Evolutionary conservation across 2,113 vertebrate species (phyloP), one percentile per base, ranked within the genome.

Genomic region (Panthera leo): DNA sequence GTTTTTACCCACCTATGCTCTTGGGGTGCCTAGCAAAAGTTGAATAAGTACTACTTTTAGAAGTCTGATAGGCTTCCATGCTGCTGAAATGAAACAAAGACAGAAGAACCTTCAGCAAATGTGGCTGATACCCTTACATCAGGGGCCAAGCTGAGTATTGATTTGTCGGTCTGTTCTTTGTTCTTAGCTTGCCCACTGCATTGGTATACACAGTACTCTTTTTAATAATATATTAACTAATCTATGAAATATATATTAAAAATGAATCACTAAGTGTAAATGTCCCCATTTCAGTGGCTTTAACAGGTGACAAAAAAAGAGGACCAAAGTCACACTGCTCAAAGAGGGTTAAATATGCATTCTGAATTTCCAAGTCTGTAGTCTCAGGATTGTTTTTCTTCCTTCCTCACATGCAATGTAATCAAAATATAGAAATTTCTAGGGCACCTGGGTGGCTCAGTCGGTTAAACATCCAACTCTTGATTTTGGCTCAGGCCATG

Each of bases 271-370:
- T 70, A 80, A 45, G 21, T 58, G 2, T 53, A 85, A 65, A 55
- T 31, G 25, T 84, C 55, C 63, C 84, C 36, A 67, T 67, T 91
- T 86, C 55, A 58, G 27, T 71, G 16, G 45, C 36, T 96, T 89
- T 82, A 85, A 89, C 71, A 93, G 76, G 53, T 86, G 79, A 95
- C 84, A 95, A 76, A 82, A 82, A 71, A 83, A 76, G 31, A 94
- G 51, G 23, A 61, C 53, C 34, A 51, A 78, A 63, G 3, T 87
- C 67, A 53, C 36, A 53, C 53, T 86, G 58, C 53, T 78, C 48
- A 27, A 16, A n/a, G 53, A 83, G 27, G n/a, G 89, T 75, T 48
- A 75, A 87, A 86, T 67, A 53, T 58, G 12, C 82, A 89, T 86
- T 89, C 34, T 55, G 61, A 82, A 65, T 92, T 84, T 78, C 61